Evolutionary conservation across 2,888 invertebrate species (phyloP), one percentile per base, ranked within the genome.

Genomic region (Itoplectis maculator): DNA sequence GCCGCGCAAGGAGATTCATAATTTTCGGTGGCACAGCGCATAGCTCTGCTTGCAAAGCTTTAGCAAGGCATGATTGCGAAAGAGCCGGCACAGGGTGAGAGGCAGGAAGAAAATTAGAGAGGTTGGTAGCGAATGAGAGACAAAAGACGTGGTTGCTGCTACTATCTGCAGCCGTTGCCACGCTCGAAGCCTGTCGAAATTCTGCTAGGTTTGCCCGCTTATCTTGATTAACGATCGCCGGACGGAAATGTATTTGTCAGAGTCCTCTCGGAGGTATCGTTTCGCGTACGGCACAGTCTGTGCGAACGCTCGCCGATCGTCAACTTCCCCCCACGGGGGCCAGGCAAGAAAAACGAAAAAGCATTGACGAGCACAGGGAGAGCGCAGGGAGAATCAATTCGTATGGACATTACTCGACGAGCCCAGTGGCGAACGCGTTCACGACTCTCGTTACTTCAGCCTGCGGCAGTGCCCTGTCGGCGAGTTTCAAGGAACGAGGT

Each of bases 211-310:
- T 78, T 70, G 75, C 61, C 76, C 81, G 76, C 75, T 84, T 81
- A 83, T 84, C 83, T 70, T 84, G 84, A 84, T 84, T 83, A 81
- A 84, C 81, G 83, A 70, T 68, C 63, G 63, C 70, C 65, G 54
- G 79, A 79, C 70, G 74, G 74, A 79, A 84, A 83, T 83, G 73
- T 83, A 83, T 84, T 84, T 84, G 84, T 83, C 84, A 84, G 65
- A 61, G 72, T 68, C 56, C 56, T 68, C 73, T 73, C 75, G 68
- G 69, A 59, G 54, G 79, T 83, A 75, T 72, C 72, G 78, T 75
- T 74, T 61, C 79, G 35, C 72, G 63, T 66, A 61, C 42, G 35
- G 59, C 42, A 81, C 84, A 82, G 84, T 84, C 72, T 56, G 82
- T 65, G 29, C 63, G 73, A 83, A 83, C 76, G 69, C 63, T 61